Base-by-base conservation (phyloP, 2,797 vertebrate species). In the Cryptoblepharus egeriae region DNA sequence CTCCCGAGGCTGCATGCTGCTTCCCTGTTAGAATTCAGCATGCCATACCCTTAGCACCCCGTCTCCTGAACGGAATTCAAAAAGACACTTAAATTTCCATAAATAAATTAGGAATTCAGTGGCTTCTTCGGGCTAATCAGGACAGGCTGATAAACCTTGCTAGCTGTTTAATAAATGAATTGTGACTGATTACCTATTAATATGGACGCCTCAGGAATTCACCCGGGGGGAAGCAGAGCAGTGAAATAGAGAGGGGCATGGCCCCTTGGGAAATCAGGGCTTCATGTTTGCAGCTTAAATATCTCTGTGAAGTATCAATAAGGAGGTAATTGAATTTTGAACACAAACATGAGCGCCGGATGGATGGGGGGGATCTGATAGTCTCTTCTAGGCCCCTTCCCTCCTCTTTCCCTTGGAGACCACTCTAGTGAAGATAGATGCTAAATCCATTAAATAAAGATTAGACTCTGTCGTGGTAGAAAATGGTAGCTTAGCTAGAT, bases 291-390 rank as follows among this genome's bases (percentile, higher is more conserved):
- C 98, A 98, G 99, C 98, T 99, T 99, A 99, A 99, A 99, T 98
- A 99, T 98, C 98, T 98, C 97, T 97, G 97, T 98, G 98, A 98
- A 98, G 98, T 99, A 99, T 99, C 98, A 99, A 99, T 99, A 99
- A 99, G 98, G 97, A 97, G 98, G 98, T 99, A 99, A 99, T 99
- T 99, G 98, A 99, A 99, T 99, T 99, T 98, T 99, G 97, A 99
- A 99, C 98, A 99, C 98, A 98, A 99, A 99, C 98, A 99, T 98
- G 98, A 98, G 98, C 94, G 95, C 97, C 94, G 97, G 97, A 96
- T 98, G 97, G 97, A 97, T 97, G 97, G 94, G 96, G 96, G 95
- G 89, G 89, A 93, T 94, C 95, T 93, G 90, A 94, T 97, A 95
- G 91, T 96, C 96, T 96, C 96, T 95, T 95, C 96, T 92, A 94